Evolutionary conservation across 2,797 vertebrate genomes (phyloP), one percentile per base, ranked within the genome.

Genomic region (Aphelocoma californica): DNA sequence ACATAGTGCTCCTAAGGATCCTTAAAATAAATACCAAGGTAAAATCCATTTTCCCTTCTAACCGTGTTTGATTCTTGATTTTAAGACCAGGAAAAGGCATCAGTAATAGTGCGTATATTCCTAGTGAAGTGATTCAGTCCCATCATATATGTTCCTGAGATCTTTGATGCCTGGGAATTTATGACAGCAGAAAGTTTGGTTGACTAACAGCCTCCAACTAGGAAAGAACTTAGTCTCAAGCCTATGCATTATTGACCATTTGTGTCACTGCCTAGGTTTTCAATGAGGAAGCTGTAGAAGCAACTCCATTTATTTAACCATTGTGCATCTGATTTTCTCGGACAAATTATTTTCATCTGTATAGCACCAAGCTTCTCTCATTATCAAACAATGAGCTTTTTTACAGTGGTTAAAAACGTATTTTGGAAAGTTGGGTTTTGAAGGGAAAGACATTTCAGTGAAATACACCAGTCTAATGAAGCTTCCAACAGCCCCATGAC

Each of bases 271-370:
- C 9, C 29, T 38, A 25, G 2, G 32, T 77, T 21, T 47, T 72
- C n/a, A 48, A 1, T 7, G 20, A 70, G 23, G 31, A 90, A 81
- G 12, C 5, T 29, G 7, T 6, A 81, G 44, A 47, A 89, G 17
- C 9, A 77, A 44, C 2, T 57, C 8, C 4, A 61, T 45, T 75
- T 83, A 14, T 77, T 73, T 70, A 69, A 11, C 23, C 4, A 60
- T 66, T 0, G 0, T 15, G 8, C 10, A 28, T 58, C 12, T 38
- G 26, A 9, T 84, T 87, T 74, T 58, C 70, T 26, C 7, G 4
- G 32, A 44, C 10, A 70, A 72, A 47, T 34, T 26, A 25, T 73
- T 91, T 69, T 74, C 4, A 14, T 48, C 31, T 73, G 9, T 40
- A 48, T 4, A 81, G 5, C 28, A 72, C 13, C 23, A 80, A 57